Percentiles rank a stretch among this genome's conserved stretches.
These are phyloP conservation scores for Periphyllus acericola DNA, from an alignment of 2,888 invertebrate species.

Conservation along the genomic window DNA sequence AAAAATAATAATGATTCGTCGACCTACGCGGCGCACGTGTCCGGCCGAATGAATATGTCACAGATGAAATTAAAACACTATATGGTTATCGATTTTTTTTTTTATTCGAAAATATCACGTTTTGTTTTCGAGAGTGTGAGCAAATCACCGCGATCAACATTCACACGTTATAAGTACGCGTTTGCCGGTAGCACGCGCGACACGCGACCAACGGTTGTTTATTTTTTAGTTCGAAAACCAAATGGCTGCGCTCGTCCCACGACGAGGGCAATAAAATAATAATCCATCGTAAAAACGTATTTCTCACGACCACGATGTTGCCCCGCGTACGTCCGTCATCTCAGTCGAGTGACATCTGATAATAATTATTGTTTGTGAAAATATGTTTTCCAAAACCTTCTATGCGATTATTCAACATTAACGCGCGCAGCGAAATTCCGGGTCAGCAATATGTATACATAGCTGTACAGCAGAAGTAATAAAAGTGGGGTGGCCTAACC, in stretches of 20 bases:
- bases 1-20: conserved; percentile 1
- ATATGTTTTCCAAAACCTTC: too few species aligned
- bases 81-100: not conserved
- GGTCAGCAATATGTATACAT: not conserved
- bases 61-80: conserved; percentile 8
- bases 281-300: not conserved
- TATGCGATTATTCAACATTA: not conserved
- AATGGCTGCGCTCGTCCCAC: not conserved
- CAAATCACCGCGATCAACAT: not conserved
- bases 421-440: not conserved
- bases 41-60: not conserved
- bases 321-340: too few species aligned
- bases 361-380: not conserved
- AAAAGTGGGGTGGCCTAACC: not conserved
- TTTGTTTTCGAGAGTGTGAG: not conserved
- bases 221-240: not conserved
- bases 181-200: not conserved
- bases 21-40: not conserved
- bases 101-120: not conserved
- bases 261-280: not conserved
- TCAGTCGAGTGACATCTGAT: not conserved
- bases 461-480: not conserved
- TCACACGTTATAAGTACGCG: not conserved
- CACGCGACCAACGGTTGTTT: not conserved
- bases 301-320: not conserved